Evolutionary conservation across 1,140 invertebrate species (phyloP).

Genomic region (Idris sp.): DNA sequence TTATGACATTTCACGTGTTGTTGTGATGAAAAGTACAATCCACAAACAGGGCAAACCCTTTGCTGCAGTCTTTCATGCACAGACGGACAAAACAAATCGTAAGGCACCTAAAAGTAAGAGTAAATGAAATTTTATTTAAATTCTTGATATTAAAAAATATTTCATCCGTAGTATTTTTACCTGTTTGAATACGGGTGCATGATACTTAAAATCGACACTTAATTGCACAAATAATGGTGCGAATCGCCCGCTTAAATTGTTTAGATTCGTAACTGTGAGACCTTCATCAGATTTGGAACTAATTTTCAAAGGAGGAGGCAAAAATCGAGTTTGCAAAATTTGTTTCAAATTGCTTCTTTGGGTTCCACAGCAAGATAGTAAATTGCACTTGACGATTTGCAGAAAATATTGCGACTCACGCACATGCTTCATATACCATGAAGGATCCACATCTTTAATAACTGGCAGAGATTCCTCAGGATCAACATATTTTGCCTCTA

Average conservation of each 20-base stretch:
- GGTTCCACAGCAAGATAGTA: background rate
- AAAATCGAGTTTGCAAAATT: conserved; percentile 4
- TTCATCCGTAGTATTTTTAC: background rate
- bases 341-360: conserved; percentile 3
- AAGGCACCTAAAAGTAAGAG: too few species aligned
- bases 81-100: too few species aligned
- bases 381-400: conserved; percentile 17
- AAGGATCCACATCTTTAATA: background rate
- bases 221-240: background rate
- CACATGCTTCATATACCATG: conserved; percentile 8
- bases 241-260: conserved; percentile 2
- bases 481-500: conserved; percentile 63
- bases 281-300: conserved; percentile 9
- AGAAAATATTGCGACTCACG: conserved; percentile 24
- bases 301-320: conserved; percentile 4
- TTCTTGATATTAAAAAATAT: too few species aligned
- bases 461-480: conserved; percentile 4
- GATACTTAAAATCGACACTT: background rate
- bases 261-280: conserved; percentile 2
- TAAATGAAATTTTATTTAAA: too few species aligned
- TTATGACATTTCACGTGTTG: too few species aligned
- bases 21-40: too few species aligned
- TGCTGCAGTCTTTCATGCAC: too few species aligned
- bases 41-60: too few species aligned
- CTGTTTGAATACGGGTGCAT: conserved; percentile 5